These are phyloP conservation scores for Gracilinanus agilis DNA, from an alignment of 2,113 vertebrate species.

Conservation along the genomic window DNA sequence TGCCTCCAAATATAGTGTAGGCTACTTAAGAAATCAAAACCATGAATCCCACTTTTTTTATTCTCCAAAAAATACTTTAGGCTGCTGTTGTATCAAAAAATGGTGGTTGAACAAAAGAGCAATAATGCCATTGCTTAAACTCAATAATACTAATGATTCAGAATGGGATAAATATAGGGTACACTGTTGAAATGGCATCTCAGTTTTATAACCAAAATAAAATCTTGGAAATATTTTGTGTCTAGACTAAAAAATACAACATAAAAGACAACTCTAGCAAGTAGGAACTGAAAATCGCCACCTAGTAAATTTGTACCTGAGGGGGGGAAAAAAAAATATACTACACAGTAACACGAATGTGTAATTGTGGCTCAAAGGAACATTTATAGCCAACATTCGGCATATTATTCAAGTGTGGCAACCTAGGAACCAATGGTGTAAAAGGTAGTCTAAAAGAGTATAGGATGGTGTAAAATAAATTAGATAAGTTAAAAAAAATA, in stretches of 20 bases:
- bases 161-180: not conserved
- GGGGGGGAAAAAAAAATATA: slow-evolving; percentile 28
- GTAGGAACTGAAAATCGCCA: slow-evolving; percentile 1
- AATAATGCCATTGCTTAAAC: not conserved
- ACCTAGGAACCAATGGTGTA: not conserved
- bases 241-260: slow-evolving; percentile 23
- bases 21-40: not conserved
- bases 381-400: not conserved
- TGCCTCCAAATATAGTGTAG: not conserved
- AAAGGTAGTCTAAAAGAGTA: slow-evolving; percentile 14
- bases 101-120: not conserved
- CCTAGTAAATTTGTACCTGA: not conserved
- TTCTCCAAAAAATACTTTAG: not conserved
- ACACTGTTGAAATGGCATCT: not conserved
- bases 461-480: not conserved
- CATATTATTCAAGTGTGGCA: not conserved
- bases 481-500: no score
- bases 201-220: not conserved
- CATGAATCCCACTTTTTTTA: not conserved
- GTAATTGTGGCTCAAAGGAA: not conserved
- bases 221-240: not conserved
- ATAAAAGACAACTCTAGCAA: slow-evolving; percentile 31
- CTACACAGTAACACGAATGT: slow-evolving; percentile 17
- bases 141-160: not conserved
- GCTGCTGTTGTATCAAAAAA: not conserved